These are phyloP conservation scores for Junonia oenone DNA, from an alignment of 2,888 invertebrate genomes.

Conservation along the genomic window DNA sequence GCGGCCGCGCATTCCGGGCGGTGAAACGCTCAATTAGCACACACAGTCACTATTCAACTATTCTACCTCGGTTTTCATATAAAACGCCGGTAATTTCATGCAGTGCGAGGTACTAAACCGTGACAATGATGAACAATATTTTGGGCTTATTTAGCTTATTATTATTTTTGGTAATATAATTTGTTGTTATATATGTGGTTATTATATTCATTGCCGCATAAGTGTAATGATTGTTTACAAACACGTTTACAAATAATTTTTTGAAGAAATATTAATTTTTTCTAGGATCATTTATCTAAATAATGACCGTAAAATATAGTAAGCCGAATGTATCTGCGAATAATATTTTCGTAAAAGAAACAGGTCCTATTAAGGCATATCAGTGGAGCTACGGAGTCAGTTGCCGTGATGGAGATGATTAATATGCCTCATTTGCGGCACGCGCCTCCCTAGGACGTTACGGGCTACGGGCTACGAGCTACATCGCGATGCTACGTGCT, in stretches of 20 bases:
- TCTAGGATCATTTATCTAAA: not conserved
- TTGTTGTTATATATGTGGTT: too few species aligned
- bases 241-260: too few species aligned
- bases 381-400: constrained; percentile 70
- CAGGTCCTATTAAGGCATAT: constrained; percentile 59
- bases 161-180: too few species aligned
- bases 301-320: not conserved
- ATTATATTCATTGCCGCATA: too few species aligned
- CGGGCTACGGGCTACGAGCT: constrained; percentile 45
- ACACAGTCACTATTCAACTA: constrained; percentile 46
- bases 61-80: constrained; percentile 47
- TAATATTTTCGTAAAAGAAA: constrained; percentile 39
- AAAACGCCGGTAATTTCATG: constrained; percentile 49
- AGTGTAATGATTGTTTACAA: too few species aligned
- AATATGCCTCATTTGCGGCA: constrained; percentile 76
- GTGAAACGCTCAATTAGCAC: constrained; percentile 71
- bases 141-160: not conserved
- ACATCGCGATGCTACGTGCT: constrained; percentile 63
- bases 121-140: constrained; percentile 20
- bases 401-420: constrained; percentile 73
- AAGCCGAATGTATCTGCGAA: constrained; percentile 11
- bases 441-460: constrained; percentile 47
- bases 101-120: constrained; percentile 31
- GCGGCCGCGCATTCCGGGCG: constrained; percentile 55
- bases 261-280: not conserved